Evolutionary conservation across 2,797 vertebrate species (phyloP), one percentile per base, ranked within the genome.

Genomic region (Acrocephalus scirpaceus): DNA sequence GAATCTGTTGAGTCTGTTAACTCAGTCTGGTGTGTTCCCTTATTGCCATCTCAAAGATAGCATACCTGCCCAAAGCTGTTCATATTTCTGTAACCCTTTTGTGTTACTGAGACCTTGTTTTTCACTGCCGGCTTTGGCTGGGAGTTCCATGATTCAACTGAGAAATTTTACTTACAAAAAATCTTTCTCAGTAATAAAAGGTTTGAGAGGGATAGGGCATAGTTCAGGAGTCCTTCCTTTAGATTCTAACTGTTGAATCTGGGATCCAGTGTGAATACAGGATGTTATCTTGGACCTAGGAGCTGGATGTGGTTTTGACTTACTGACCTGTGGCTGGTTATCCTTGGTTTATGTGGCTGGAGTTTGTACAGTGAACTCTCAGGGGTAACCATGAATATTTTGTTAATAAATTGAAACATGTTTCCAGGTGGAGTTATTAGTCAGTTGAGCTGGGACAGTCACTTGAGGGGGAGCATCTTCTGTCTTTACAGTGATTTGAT

Each of bases 61-160:
- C 1, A 0, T 16, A 73, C 44, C 60, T 64, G 29, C 40, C 30
- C 1, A 0, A 45, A 60, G 25, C 32, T 36, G 45, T 45, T 70
- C 23, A 7, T 36, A 36, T 74, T 88, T 76, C 20, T 60, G 5
- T 58, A 45, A 42, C 23, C n/a, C 23, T 29, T 36, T 5, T 9
- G 29, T 65, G 32, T 86, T 81, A 36, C 34, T 32, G 4, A 76
- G 42, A 42, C 16, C 29, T 75, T 36, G 16, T 70, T 92, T 90
- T 80, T 81, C 45, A 26, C 25, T 79, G 51, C 44, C 29, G 0
- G 1, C 61, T 64, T 72, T 84, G 73, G 27, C 61, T 71, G 56
- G 23, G 69, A 47, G 18, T 66, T 85, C 64, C 26, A 15, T 40
- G n/a, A 40, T 81, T 34, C 42, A 27, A 2, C 16, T 17, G 40